Percentiles rank a stretch among this genome's conserved stretches.
These are phyloP conservation scores for Pongo abelii DNA, from an alignment of 2,113 vertebrate species.

Conservation along the genomic window DNA sequence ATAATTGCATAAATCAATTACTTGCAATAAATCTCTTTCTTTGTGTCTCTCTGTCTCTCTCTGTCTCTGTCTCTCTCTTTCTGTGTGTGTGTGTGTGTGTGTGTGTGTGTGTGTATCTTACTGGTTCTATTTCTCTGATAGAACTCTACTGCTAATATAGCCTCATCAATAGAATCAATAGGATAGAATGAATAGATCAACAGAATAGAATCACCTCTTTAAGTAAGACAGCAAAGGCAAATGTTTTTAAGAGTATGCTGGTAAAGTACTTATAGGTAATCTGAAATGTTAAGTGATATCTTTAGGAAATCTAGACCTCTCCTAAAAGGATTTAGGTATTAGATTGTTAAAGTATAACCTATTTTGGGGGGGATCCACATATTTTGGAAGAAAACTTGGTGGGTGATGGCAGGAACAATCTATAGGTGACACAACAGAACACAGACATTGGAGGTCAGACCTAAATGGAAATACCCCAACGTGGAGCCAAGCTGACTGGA, in stretches of 20 bases:
- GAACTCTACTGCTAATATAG: neutral
- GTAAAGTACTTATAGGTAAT: neutral
- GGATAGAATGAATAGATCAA: too few relatives aligned
- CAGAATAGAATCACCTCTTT: neutral
- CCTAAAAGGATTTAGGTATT: neutral
- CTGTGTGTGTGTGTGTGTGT: too few relatives aligned
- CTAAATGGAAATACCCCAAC: neutral
- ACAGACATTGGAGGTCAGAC: too few relatives aligned
- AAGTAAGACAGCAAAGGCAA: neutral
- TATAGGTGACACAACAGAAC: neutral
- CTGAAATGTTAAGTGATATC: neutral
- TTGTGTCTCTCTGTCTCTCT: rapidly evolving
- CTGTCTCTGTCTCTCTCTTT: neutral
- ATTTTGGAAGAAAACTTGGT: neutral
- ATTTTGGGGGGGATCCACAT: neutral
- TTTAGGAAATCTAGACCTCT: neutral
- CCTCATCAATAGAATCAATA: neutral
- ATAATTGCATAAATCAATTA: neutral
- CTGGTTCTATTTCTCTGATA: neutral
- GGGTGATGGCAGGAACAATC: neutral
- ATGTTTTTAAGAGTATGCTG: neutral
- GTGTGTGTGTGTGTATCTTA: too few relatives aligned
- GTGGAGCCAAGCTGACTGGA: too few relatives aligned
- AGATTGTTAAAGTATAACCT: neutral
- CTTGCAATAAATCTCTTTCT: neutral